Percentiles rank a stretch among this genome's conserved stretches.
phyloP scores from a whole-genome alignment of 2,797 vertebrate species.

The Okamejei kenojei region DNA sequence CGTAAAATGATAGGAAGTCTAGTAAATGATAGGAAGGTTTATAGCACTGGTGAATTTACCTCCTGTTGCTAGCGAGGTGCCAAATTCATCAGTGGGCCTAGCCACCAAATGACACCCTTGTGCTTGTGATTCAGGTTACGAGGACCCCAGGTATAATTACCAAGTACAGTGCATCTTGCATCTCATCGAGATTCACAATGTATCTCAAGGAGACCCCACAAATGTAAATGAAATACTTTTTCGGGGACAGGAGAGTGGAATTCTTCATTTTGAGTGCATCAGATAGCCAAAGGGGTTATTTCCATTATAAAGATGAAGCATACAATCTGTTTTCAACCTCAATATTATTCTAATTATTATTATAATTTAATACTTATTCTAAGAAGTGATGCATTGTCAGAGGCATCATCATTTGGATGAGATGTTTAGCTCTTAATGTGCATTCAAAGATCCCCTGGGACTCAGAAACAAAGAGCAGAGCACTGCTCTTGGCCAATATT shows the following conservation, averaged over 20 bases:
- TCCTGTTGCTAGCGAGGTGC: not conserved
- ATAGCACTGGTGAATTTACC: not conserved
- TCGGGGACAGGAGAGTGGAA: not conserved
- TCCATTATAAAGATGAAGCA: too few relatives aligned
- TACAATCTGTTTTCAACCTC: too few relatives aligned
- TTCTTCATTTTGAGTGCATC: not conserved
- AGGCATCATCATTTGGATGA: not conserved
- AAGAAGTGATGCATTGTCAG: not conserved
- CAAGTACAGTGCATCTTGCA: not conserved
- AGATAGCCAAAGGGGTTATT: too few relatives aligned
- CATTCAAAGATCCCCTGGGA: not conserved
- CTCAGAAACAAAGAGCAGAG: not conserved
- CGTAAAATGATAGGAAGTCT: not conserved
- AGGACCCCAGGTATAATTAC: not conserved
- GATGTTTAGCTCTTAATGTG: not conserved
- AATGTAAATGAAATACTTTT: not conserved
- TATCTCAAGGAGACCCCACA: not conserved
- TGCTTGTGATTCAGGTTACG: not conserved
- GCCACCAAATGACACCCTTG: not conserved
- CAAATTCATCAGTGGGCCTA: not conserved
- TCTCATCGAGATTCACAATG: not conserved
- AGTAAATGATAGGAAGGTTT: not conserved
- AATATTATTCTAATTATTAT: too few relatives aligned
- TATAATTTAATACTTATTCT: too few relatives aligned
- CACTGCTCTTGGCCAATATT: not conserved